These are phyloP conservation scores for Aphidius ervi DNA, from an alignment of 1,140 invertebrate species.

Conservation along the genomic window DNA sequence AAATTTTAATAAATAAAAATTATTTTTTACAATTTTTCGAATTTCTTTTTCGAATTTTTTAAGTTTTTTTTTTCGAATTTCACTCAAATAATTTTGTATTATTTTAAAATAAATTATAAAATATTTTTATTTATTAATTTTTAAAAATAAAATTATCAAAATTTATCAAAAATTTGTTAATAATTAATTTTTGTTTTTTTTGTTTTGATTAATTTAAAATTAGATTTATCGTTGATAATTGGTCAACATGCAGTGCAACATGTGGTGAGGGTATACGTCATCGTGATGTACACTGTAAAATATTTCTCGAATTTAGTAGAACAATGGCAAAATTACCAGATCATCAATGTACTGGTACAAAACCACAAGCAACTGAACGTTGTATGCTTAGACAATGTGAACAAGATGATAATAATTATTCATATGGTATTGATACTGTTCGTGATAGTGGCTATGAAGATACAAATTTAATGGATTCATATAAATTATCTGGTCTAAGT, in stretches of 20 bases:
- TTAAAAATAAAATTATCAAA: no score
- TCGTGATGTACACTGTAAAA: conserved; percentile 84
- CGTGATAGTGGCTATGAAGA: conserved; percentile 52
- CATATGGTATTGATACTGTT: conserved; percentile 49
- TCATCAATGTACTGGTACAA: conserved; percentile 78
- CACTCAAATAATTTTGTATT: not conserved
- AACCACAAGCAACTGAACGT: conserved; percentile 73
- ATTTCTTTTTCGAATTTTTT: no score
- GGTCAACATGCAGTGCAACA: conserved; percentile 83
- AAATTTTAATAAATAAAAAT: no score
- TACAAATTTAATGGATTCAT: conserved; percentile 62
- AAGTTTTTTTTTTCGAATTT: not conserved
- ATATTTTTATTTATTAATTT: no score
- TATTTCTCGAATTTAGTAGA: conserved; percentile 85
- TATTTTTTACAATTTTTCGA: no score
- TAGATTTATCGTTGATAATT: conserved; percentile 73
- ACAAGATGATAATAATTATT: conserved; percentile 41
- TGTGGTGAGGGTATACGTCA: conserved; percentile 84
- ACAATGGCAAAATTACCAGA: conserved; percentile 84
- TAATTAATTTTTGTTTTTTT: not conserved
- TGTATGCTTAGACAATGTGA: conserved; percentile 73
- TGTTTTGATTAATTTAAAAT: no score
- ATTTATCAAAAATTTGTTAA: no score
- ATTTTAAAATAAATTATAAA: not conserved
- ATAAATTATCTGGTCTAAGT: conserved; percentile 41